Conservation (phyloP, 2,888 invertebrate genomes). For the Empis livida region DNA sequence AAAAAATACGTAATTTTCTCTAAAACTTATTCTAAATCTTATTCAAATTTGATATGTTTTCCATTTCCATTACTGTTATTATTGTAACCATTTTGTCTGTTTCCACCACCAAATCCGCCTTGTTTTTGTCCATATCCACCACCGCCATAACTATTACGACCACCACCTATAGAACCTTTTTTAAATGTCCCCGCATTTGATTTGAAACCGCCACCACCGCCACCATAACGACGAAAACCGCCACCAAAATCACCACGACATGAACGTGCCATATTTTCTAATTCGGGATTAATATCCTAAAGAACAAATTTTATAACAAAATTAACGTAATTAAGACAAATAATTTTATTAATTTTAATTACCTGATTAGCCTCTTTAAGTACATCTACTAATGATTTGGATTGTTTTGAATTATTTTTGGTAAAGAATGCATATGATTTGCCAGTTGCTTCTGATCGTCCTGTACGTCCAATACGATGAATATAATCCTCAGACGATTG, state of each 20-base stretch:
- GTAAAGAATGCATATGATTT: conserved; percentile 95
- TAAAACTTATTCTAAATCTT: too few relatives aligned
- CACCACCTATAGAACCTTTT: conserved; percentile 17
- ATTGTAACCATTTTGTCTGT: not conserved
- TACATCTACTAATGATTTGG: conserved; percentile 77
- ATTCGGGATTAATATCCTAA: conserved; percentile 71
- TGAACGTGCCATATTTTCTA: conserved; percentile 63
- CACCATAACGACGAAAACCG: conserved; percentile 39
- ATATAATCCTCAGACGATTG: conserved; percentile 92
- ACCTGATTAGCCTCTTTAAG: conserved; percentile 83
- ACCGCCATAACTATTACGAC: conserved; percentile 11
- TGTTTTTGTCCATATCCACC: conserved; percentile 6
- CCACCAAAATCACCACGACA: conserved; percentile 46
- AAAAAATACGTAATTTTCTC: too few relatives aligned
- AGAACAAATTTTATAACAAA: conserved; percentile 2
- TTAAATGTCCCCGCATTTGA: conserved; percentile 28
- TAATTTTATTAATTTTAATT: conserved; percentile 17
- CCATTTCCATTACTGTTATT: too few relatives aligned
- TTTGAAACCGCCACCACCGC: conserved; percentile 33
- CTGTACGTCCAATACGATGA: conserved; percentile 89
- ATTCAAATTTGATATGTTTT: too few relatives aligned
- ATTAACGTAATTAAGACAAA: too few relatives aligned
- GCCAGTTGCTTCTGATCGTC: conserved; percentile 72
- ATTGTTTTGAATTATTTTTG: conserved; percentile 73
- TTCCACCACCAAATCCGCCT: conserved; percentile 8